Conservation (phyloP, 2,797 vertebrate genomes). For the Atherinosoma microstoma region DNA sequence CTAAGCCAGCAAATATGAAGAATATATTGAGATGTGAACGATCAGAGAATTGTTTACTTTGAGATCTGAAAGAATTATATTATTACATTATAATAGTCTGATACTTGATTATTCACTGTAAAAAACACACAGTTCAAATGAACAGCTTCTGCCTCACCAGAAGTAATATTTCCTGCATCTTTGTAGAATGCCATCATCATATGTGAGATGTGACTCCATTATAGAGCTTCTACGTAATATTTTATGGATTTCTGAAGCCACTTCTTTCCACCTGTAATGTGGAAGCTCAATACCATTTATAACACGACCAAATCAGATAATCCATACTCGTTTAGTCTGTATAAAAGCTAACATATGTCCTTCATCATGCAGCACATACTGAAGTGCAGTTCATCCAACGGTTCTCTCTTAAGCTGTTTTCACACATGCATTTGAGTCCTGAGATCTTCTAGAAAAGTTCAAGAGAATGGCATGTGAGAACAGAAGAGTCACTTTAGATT, state of each 20-base stretch:
- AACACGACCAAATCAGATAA: constrained; percentile 28
- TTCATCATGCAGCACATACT: constrained; percentile 11
- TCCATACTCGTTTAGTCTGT: neutral
- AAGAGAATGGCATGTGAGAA: neutral
- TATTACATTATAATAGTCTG: constrained; percentile 4
- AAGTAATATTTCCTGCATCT: neutral
- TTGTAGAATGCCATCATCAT: neutral
- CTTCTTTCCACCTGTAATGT: constrained; percentile 17
- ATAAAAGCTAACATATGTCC: constrained; percentile 30
- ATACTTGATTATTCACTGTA: neutral
- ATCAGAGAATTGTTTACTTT: constrained; percentile 33
- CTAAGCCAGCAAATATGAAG: constrained; percentile 27
- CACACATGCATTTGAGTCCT: no score
- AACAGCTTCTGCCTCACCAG: neutral
- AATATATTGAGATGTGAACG: constrained; percentile 1
- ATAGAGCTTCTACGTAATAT: constrained; percentile 6
- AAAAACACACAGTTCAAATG: neutral
- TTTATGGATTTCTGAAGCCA: constrained; percentile 43
- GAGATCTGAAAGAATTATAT: constrained; percentile 6
- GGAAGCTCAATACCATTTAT: constrained; percentile 23
- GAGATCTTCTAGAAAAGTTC: neutral
- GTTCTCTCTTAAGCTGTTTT: neutral
- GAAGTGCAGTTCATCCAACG: neutral
- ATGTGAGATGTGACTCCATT: constrained; percentile 12
- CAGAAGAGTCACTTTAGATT: neutral